A percentile compares a stretch with the other conserved stretches of the same genome.
Conservation (phyloP, 2,888 invertebrate genomes). For the Cerastis leucographa region DNA sequence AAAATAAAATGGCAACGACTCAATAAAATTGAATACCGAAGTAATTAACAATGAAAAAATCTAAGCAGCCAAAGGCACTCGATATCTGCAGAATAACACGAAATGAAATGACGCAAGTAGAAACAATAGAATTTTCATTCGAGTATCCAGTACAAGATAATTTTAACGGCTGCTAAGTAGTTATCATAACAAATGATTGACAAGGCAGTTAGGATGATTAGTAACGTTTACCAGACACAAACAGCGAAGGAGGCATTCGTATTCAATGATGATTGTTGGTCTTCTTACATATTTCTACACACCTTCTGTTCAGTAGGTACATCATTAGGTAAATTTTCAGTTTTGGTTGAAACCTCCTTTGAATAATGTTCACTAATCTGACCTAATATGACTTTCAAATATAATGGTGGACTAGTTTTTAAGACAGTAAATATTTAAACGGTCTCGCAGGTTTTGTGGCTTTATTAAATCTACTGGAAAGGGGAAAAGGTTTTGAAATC, state of each 20-base stretch:
- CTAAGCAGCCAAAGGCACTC: conserved; percentile 1
- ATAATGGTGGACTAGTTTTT: conserved; percentile 12
- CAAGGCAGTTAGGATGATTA: conserved; percentile 65
- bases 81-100: conserved; percentile 32
- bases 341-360: conserved; percentile 34
- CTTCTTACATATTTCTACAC: conserved; percentile 29
- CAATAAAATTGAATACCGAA: not conserved
- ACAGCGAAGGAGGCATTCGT: conserved; percentile 32
- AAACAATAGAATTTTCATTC: conserved; percentile 50
- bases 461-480: conserved; percentile 4
- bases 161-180: conserved; percentile 55
- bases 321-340: conserved; percentile 25
- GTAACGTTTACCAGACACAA: conserved; percentile 64
- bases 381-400: conserved; percentile 10
- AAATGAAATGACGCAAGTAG: conserved; percentile 52
- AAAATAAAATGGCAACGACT: not conserved
- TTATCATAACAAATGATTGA: conserved; percentile 73
- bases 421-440: conserved; percentile 22
- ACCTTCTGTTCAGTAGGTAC: conserved; percentile 18
- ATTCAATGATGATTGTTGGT: conserved; percentile 34
- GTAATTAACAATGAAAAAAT: not conserved
- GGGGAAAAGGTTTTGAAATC: not conserved
- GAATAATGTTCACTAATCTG: conserved; percentile 29
- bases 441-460: not conserved
- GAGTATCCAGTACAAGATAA: conserved; percentile 49